These are phyloP conservation scores for Luperina testacea DNA, from an alignment of 2,888 invertebrate species.

Conservation along the genomic window DNA sequence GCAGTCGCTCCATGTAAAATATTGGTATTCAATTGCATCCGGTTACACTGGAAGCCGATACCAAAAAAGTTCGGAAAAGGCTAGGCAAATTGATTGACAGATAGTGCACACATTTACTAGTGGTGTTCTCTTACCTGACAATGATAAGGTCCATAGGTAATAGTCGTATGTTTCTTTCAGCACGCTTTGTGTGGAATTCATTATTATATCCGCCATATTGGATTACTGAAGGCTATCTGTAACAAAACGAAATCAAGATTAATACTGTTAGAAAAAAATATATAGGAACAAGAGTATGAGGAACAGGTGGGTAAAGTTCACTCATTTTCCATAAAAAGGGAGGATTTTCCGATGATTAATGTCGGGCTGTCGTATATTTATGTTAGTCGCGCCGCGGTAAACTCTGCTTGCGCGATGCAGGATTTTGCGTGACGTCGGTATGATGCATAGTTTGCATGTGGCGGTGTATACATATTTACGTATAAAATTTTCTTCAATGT, in stretches of 20 bases:
- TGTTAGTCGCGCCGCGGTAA: not conserved
- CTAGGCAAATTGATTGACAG: not conserved
- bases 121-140: slow-evolving; percentile 91
- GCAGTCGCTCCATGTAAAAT: not conserved
- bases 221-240: slow-evolving; percentile 67
- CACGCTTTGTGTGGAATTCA: slow-evolving; percentile 89
- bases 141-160: slow-evolving; percentile 94
- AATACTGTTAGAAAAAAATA: not conserved
- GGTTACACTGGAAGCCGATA: not conserved
- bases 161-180: slow-evolving; percentile 91
- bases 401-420: not conserved
- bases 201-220: slow-evolving; percentile 81
- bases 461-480: not conserved
- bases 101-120: not conserved
- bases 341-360: not conserved
- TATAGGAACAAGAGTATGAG: not conserved
- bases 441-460: not conserved
- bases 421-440: not conserved
- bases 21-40: too few species aligned
- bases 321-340: not conserved
- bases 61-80: not conserved
- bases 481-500: not conserved
- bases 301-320: not conserved
- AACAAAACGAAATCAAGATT: slow-evolving; percentile 70
- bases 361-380: not conserved